phyloP scores from a whole-genome alignment of 2,888 invertebrate species.

The Nebria brevicollis region DNA sequence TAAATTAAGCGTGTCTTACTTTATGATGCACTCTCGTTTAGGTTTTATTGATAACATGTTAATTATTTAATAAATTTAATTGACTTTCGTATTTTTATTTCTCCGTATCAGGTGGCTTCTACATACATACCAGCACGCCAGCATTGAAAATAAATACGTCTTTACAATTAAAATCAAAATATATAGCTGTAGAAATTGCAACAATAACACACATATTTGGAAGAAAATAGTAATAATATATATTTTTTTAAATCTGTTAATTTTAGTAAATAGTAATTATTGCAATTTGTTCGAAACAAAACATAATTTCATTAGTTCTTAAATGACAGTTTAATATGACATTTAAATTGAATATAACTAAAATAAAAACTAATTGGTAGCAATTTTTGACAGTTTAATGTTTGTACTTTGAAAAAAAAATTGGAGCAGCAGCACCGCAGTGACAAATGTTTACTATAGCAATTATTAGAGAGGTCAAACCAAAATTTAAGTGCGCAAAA shows the following conservation, averaged over 20 bases:
- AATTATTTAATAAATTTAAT: constrained; percentile 30
- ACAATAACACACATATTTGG: too few species aligned
- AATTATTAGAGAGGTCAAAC: background rate
- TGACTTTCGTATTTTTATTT: background rate
- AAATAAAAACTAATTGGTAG: background rate
- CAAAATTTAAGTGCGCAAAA: constrained; percentile 9
- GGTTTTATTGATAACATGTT: constrained; percentile 22
- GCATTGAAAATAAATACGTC: background rate
- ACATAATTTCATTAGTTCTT: background rate
- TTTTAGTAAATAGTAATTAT: too few species aligned
- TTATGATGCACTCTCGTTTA: constrained; percentile 19
- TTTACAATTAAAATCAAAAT: background rate
- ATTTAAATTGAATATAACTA: background rate
- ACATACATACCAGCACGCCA: background rate
- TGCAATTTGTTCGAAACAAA: background rate
- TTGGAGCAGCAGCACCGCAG: background rate
- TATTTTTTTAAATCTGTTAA: too few species aligned
- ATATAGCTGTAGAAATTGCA: background rate
- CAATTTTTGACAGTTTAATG: background rate
- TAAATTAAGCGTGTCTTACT: constrained; percentile 26
- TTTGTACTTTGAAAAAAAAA: background rate
- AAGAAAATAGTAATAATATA: too few species aligned
- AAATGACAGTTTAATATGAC: background rate
- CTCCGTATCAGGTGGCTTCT: background rate
- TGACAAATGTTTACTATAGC: background rate